Conservation (phyloP, 2,797 vertebrate species). For the Parauchenoglanis ngamensis region DNA sequence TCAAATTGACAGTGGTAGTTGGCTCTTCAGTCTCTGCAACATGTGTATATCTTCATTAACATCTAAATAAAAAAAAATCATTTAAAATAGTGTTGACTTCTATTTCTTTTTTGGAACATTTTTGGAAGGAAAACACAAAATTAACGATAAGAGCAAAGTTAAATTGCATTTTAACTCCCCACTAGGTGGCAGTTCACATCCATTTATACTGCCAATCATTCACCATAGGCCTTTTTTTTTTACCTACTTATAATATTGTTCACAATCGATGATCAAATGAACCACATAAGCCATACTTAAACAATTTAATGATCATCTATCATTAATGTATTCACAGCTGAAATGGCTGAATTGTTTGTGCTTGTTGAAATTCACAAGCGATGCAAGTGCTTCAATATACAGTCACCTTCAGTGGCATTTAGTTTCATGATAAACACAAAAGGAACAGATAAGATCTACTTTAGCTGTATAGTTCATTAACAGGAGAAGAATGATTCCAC, state of each 20-base stretch:
- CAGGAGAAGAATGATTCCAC: not conserved
- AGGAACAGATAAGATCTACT: conserved; percentile 1
- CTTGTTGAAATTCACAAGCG: not conserved
- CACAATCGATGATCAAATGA: not conserved
- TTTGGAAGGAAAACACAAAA: not conserved
- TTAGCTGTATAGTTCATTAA: not conserved
- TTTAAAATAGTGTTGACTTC: not conserved
- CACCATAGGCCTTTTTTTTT: not conserved
- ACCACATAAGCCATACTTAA: not conserved
- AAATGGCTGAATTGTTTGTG: not conserved
- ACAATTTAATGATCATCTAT: not conserved
- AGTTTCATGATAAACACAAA: not conserved
- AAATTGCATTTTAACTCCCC: conserved; percentile 28
- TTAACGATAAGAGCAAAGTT: not conserved
- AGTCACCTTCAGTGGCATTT: not conserved
- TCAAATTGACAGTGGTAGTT: not conserved
- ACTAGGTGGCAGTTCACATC: conserved; percentile 55
- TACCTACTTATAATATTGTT: not conserved
- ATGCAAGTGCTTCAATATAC: not conserved
- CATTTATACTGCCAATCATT: conserved; percentile 1
- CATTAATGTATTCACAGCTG: not conserved
- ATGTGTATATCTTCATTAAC: not conserved
- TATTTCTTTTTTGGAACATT: not conserved
- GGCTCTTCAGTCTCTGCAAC: not conserved
- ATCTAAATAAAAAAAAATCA: not conserved